These are phyloP conservation scores for Corythornis madagascariensis DNA, from an alignment of 2,113 vertebrate genomes.

Conservation along the genomic window DNA sequence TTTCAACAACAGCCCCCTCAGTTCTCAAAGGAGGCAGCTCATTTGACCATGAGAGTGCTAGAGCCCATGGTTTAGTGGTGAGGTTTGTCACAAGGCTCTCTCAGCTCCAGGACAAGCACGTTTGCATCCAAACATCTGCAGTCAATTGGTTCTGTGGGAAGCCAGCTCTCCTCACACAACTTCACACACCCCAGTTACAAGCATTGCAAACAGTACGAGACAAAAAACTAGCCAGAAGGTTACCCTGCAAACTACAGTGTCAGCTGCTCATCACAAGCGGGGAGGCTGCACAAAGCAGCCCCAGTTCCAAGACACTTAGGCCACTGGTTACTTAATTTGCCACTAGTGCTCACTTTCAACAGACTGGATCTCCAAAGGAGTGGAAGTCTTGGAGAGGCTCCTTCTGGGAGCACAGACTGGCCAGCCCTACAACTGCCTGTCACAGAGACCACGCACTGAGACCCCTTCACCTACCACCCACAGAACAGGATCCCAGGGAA, in stretches of 20 bases:
- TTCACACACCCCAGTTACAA: background rate
- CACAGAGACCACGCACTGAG: background rate
- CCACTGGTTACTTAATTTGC: background rate
- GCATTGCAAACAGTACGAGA: rapidly evolving
- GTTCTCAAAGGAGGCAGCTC: background rate
- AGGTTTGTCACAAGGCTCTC: background rate
- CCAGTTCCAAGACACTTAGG: background rate
- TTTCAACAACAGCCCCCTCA: background rate
- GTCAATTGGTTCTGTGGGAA: background rate
- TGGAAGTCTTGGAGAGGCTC: background rate
- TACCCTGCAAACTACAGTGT: background rate
- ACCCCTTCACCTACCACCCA: background rate
- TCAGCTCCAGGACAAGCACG: background rate
- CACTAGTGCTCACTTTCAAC: background rate
- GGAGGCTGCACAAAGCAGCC: background rate
- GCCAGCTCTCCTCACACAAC: background rate
- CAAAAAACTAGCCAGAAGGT: rapidly evolving
- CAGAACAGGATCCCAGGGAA: background rate
- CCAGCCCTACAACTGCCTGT: background rate
- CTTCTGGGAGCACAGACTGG: background rate
- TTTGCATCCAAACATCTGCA: rapidly evolving
- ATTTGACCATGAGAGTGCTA: background rate
- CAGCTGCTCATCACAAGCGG: background rate
- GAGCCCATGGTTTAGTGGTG: background rate
- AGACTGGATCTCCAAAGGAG: background rate